A percentile compares a stretch with the other conserved stretches of the same genome.
Evolutionary conservation across 2,113 vertebrate genomes (phyloP).

Genomic region (Tricholaema leucomelas): DNA sequence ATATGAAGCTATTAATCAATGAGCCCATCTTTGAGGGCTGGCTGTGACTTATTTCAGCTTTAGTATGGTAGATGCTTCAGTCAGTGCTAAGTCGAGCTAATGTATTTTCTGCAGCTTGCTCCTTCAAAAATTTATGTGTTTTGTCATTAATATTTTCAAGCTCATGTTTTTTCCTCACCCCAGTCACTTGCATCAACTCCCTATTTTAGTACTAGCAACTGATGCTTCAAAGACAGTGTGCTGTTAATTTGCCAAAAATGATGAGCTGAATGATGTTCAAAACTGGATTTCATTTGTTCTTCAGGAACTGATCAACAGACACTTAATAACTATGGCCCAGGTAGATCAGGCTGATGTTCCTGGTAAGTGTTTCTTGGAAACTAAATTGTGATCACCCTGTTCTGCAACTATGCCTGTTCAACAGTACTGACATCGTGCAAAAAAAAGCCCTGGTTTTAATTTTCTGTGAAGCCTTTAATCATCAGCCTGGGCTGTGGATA

Average conservation of each 20-base stretch:
- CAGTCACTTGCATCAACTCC: background rate
- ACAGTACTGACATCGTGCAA: background rate
- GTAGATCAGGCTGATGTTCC: constrained; percentile 97
- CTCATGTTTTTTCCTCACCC: background rate
- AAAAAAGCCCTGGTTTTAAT: background rate
- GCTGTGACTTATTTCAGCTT: background rate
- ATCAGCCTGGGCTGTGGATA: background rate
- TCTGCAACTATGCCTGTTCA: background rate
- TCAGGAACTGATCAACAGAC: constrained; percentile 97
- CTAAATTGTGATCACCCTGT: background rate
- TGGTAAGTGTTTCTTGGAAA: constrained; percentile 77
- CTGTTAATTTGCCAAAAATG: background rate
- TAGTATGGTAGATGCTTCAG: background rate
- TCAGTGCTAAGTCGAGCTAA: background rate
- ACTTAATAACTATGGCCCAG: constrained; percentile 99
- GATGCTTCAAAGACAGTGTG: background rate
- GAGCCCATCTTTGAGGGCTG: background rate
- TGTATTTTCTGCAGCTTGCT: background rate
- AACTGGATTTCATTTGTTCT: constrained; percentile 26
- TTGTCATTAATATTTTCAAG: background rate
- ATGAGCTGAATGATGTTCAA: background rate
- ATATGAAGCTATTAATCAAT: background rate
- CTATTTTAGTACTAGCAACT: background rate
- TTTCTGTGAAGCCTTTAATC: background rate
- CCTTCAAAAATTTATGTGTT: background rate